Percentiles rank a stretch among this genome's conserved stretches.
These are phyloP conservation scores for Leptinotarsa haldemani DNA, from an alignment of 2,888 invertebrate species.

Conservation along the genomic window DNA sequence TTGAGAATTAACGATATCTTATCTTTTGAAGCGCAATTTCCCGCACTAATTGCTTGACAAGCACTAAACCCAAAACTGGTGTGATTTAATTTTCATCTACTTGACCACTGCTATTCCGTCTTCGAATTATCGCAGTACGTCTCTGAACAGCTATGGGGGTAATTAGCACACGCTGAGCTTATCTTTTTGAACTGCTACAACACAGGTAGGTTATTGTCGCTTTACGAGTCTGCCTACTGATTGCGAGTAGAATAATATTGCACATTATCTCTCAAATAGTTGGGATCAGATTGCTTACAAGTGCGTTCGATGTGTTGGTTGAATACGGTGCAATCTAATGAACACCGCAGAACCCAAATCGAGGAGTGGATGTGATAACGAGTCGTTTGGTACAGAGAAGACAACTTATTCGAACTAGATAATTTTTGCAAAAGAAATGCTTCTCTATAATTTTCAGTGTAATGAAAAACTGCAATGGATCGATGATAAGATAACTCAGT, in stretches of 20 bases:
- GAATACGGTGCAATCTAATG: neutral
- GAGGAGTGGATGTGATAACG: neutral
- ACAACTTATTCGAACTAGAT: neutral
- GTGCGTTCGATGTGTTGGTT: neutral
- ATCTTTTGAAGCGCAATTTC: too few species aligned
- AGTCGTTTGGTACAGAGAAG: neutral
- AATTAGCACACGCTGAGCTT: constrained; percentile 53
- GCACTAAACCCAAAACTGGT: neutral
- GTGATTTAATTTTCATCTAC: neutral
- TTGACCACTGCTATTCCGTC: neutral
- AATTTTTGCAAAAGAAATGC: too few species aligned
- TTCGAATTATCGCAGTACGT: neutral
- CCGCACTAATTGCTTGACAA: neutral
- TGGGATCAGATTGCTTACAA: constrained; percentile 25
- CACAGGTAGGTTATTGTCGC: constrained; percentile 39
- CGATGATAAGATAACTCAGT: too few species aligned
- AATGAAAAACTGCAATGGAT: too few species aligned
- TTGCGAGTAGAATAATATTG: constrained; percentile 41
- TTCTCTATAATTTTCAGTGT: too few species aligned
- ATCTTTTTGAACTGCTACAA: constrained; percentile 41
- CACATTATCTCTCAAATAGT: constrained; percentile 27
- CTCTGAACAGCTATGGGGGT: constrained; percentile 42
- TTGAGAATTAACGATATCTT: too few species aligned
- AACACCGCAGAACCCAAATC: neutral
- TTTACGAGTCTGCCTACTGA: constrained; percentile 41